Evolutionary conservation across 2,888 invertebrate genomes (phyloP), one percentile per base, ranked within the genome.

Genomic region (Crepidodera aurea): DNA sequence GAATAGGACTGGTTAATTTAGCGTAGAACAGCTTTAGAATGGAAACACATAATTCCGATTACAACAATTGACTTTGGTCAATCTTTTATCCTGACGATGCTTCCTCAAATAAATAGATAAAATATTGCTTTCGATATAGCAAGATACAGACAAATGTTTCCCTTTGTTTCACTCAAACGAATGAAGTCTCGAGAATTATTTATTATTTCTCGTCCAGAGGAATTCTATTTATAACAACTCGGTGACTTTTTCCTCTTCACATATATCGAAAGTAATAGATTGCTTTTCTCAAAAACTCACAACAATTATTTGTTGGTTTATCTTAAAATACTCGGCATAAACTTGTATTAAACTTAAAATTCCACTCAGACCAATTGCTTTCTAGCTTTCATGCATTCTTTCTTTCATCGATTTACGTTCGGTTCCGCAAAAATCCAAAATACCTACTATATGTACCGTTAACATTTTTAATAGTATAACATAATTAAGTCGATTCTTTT

Each of bases 1-100:
- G 73, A 69, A 73, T 71, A 73, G 70, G 69, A 70, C 70, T 70
- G 65, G 70, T 67, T 71, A 70, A 70, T 72, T 71, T 71, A 73
- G 67, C 68, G 70, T 71, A 69, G 69, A 71, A 69, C 68, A 70
- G 70, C 65, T 68, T 71, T 68, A 68, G 66, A 71, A 71, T 70
- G 69, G 69, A 72, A 73, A 70, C 70, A 72, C 64, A 69, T 72
- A 71, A 71, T 72, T 73, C 70, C 68, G 66, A 71, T 70, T 70
- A 67, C 66, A 66, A 59, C 67, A 64, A 51, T 65, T 56, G 66
- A 62, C 67, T 64, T 60, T 69, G 67, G 67, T 67, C 68, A 67
- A 70, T 68, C 65, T 69, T 70, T 70, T 68, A 67, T 62, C 66
- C 65, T 54, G 61, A 39, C 62, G 61, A 53, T 53, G 27, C 42